A percentile compares a stretch with the other conserved stretches of the same genome.
phyloP scores from a whole-genome alignment of 2,888 invertebrate species.

The Harmothoe impar region DNA sequence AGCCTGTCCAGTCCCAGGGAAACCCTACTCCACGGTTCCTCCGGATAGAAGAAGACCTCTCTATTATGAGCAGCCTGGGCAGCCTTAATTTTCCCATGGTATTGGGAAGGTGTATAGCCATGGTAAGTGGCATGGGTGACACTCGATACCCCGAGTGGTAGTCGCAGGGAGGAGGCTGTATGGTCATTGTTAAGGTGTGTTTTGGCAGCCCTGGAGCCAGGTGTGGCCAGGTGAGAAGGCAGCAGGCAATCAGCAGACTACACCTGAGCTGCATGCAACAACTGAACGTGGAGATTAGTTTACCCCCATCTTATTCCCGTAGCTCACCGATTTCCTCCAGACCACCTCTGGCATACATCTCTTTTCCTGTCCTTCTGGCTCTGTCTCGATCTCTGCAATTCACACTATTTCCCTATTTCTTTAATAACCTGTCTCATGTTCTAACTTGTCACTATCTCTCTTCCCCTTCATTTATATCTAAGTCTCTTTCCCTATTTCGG shows the following conservation, averaged over 20 bases:
- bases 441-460: no score
- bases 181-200: background rate
- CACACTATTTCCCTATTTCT: no score
- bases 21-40: slow-evolving; percentile 1
- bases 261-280: background rate
- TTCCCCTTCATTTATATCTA: no score
- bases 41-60: background rate
- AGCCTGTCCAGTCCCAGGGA: background rate
- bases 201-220: background rate
- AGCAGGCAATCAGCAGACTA: background rate
- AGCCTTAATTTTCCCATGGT: slow-evolving; percentile 1
- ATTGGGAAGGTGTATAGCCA: background rate
- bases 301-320: no score
- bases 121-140: background rate
- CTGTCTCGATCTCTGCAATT: no score
- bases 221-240: background rate
- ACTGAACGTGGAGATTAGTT: no score
- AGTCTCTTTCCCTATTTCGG: no score
- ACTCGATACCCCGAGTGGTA: background rate
- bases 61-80: background rate
- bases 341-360: no score
- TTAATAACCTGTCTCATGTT: no score
- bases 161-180: background rate
- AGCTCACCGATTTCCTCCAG: no score
- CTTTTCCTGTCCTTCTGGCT: no score